Evolutionary conservation across 1,140 invertebrate genomes (phyloP), one percentile per base, ranked within the genome.

Genomic region (Zelostemma sp.): DNA sequence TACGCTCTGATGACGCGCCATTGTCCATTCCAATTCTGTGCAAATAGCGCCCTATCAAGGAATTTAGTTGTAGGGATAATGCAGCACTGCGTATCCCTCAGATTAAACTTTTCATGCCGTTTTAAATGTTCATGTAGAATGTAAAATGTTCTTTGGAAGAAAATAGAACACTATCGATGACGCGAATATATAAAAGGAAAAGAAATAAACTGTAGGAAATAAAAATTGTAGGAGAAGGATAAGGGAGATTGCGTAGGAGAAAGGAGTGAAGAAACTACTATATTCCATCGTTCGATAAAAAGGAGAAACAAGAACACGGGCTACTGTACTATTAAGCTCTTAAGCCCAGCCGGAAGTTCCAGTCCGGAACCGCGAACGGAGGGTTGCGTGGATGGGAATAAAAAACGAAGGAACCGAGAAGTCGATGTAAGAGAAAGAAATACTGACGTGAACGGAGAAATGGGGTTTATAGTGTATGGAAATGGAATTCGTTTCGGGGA

Each of bases 41-140:
- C 63, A 73, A 76, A 76, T 76, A 67, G 73, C 62, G 66, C 63
- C 62, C 73, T 59, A 70, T 76, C 73, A 74, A 48, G 47, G 35
- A 11, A 38, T 38, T 12, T n/a, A 11, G 9, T 1, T 38, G 35
- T 38, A 3, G 35, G 35, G 14, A 38, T 38, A 38, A n/a, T n/a
- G n/a, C n/a, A n/a, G n/a, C n/a, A n/a, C n/a, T n/a, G n/a, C n/a
- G n/a, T n/a, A n/a, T n/a, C n/a, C n/a, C n/a, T n/a, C n/a, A n/a
- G n/a, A n/a, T n/a, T n/a, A n/a, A n/a, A n/a, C n/a, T n/a, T n/a
- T n/a, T n/a, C n/a, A n/a, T n/a, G n/a, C n/a, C n/a, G n/a, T n/a
- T n/a, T n/a, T n/a, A n/a, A n/a, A n/a, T n/a, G n/a, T n/a, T n/a
- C n/a, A n/a, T n/a, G n/a, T n/a, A n/a, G n/a, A n/a, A n/a, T n/a